These are phyloP conservation scores for Catocala fraxini DNA, from an alignment of 2,888 invertebrate species.

Conservation along the genomic window DNA sequence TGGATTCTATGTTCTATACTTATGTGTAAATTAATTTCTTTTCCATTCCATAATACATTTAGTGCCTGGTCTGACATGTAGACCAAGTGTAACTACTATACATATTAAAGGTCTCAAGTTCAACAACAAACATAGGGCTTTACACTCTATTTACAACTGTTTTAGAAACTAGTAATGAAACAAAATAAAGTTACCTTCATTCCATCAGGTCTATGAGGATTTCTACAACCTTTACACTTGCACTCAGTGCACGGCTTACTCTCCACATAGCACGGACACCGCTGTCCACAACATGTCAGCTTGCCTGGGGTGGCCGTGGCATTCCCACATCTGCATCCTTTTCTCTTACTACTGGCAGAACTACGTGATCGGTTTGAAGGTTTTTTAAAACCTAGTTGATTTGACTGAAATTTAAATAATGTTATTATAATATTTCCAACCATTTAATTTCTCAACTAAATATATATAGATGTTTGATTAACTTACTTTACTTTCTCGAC, in stretches of 20 bases:
- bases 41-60: too few species aligned
- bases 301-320: conserved; percentile 96
- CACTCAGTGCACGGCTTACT: conserved; percentile 96
- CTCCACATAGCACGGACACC: conserved; percentile 97
- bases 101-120: too few species aligned
- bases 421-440: background rate
- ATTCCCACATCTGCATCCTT: conserved; percentile 96
- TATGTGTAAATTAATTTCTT: too few species aligned
- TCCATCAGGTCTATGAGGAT: conserved; percentile 95
- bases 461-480: background rate
- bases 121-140: too few species aligned
- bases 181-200: conserved; percentile 88
- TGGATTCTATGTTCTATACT: too few species aligned
- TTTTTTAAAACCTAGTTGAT: conserved; percentile 81
- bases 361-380: conserved; percentile 80
- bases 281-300: conserved; percentile 96
- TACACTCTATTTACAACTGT: too few species aligned
- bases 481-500: conserved; percentile 78
- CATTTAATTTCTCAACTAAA: too few species aligned
- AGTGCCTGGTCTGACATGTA: too few species aligned
- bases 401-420: conserved; percentile 61
- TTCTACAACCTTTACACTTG: conserved; percentile 96
- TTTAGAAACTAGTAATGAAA: background rate
- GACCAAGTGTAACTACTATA: too few species aligned
- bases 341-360: conserved; percentile 86